Conservation (phyloP, 1,140 invertebrate genomes). For the Pogonomyrmex californicus region DNA sequence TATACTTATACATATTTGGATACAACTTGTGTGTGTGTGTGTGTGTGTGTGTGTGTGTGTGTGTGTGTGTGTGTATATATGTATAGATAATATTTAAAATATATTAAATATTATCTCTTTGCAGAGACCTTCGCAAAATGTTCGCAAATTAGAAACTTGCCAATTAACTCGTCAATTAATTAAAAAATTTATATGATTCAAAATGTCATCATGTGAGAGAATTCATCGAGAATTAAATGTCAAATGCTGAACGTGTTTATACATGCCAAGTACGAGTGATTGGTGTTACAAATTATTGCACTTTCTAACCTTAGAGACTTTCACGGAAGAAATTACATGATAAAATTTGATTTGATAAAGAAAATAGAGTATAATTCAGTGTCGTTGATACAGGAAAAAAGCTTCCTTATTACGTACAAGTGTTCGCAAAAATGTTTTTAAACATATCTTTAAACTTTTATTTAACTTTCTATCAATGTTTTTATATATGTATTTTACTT, state of each 20-base stretch:
- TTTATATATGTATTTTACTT: not conserved
- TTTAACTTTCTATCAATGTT: not conserved
- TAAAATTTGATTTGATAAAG: conserved; percentile 36
- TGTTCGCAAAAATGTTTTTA: not conserved
- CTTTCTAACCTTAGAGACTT: conserved; percentile 52
- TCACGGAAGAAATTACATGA: conserved; percentile 42
- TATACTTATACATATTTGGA: not conserved
- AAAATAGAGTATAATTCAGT: conserved; percentile 5
- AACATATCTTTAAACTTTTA: not conserved
- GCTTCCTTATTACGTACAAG: not conserved
- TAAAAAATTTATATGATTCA: not conserved
- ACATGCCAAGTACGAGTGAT: not conserved
- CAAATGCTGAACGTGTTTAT: conserved; percentile 13
- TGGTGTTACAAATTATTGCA: conserved; percentile 20
- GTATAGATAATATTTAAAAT: not conserved
- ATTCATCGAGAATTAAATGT: conserved; percentile 22
- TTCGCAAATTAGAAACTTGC: not conserved
- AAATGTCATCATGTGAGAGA: not conserved
- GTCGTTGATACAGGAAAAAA: not conserved
- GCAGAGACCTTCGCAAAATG: not conserved
- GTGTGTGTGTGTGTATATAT: too few species aligned
- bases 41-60: too few species aligned
- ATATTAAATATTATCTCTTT: not conserved
- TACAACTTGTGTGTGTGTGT: not conserved
- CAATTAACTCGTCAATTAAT: not conserved